phyloP scores from a whole-genome alignment of 2,113 vertebrate genomes.

The Lagopus leucura region DNA sequence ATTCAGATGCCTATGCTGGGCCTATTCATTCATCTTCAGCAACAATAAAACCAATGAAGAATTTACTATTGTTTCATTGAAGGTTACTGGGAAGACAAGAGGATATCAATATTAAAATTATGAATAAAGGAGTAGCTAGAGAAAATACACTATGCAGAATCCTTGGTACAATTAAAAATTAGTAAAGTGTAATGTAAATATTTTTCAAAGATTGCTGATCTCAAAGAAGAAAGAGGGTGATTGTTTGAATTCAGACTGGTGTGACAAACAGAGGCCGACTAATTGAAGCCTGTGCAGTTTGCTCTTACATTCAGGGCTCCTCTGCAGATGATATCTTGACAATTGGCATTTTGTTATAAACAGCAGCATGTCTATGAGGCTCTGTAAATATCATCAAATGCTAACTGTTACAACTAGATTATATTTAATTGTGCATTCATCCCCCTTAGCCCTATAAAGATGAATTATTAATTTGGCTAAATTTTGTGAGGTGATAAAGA shows the following conservation, averaged over 20 bases:
- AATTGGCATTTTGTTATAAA: slow-evolving; percentile 4
- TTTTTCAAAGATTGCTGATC: background rate
- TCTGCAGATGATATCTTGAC: background rate
- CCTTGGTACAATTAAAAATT: background rate
- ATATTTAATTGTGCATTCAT: background rate
- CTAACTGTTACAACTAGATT: background rate
- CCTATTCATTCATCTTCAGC: background rate
- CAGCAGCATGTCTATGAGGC: background rate
- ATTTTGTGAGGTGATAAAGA: background rate
- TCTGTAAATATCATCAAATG: background rate
- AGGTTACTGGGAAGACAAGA: background rate
- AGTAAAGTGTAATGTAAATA: background rate
- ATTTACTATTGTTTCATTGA: background rate
- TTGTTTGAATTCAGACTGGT: background rate
- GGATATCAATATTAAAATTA: background rate
- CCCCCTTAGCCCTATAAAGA: background rate
- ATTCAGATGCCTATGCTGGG: background rate
- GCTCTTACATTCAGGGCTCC: background rate
- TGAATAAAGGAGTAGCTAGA: background rate
- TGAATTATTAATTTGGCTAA: background rate
- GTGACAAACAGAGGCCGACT: background rate
- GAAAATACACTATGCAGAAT: background rate
- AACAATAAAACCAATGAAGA: background rate
- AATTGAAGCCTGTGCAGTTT: background rate
- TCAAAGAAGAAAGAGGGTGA: background rate